Evolutionary conservation across 2,113 vertebrate species (phyloP), one percentile per base, ranked within the genome.

Genomic region (Ciconia boyciana): DNA sequence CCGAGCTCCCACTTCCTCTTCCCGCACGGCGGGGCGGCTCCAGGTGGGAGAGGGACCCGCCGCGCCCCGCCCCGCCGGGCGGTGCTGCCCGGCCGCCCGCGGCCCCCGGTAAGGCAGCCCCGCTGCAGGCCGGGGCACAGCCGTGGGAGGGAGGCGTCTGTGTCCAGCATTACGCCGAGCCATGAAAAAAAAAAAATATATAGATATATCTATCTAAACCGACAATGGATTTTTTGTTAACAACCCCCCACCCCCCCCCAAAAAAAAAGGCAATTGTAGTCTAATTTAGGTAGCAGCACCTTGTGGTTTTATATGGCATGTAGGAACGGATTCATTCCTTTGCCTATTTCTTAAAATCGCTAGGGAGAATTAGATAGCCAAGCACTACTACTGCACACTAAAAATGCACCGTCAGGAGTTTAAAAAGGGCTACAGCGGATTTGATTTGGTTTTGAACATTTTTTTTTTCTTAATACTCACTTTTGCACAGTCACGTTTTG

Each of bases 1-100:
- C 97, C 91, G 78, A 87, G 90, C 83, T 96, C 97, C 98, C 96
- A 93, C 87, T 98, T 97, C 98, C 97, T 96, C 97, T 95, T 96
- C 95, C 94, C 92, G 43, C 93, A 11, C 57, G 60, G 36, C 44
- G 20, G 83, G 87, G 88, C 94, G 96, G 93, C 93, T 94, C 93
- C 94, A 94, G 97, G 96, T 97, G 96, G 96, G 96, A 94, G 7
- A 13, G 16, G 79, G 87, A 34, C 10, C 16, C 10, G 78, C 41
- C 24, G 15, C 16, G 70, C 8, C 54, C 86, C 86, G 78, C 94
- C 83, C 79, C 48, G 39, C 6, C 57, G 55, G 85, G 75, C 39
- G 64, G 39, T 16, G 74, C 61, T 28, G 41, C 13, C 41, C 34
- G 36, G 36, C 36, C 36, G 36, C 36, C 36, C 36, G 36, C 36